Conservation (phyloP, 2,797 vertebrate species). For the Acipenser transmontanus region DNA sequence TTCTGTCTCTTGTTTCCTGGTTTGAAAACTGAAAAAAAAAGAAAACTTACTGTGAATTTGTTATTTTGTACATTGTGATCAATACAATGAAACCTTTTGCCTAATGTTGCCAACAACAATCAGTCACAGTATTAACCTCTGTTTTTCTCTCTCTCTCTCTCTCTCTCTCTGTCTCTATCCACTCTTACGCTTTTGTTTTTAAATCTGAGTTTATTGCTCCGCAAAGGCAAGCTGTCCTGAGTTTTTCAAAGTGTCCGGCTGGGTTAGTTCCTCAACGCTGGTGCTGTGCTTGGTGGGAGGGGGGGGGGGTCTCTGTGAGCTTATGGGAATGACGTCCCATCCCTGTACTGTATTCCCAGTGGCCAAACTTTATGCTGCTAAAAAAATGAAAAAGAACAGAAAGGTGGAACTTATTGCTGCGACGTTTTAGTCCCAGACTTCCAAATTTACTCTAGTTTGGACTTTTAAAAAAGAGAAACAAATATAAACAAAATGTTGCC, state of each 20-base stretch:
- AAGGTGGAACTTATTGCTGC: constrained; percentile 83
- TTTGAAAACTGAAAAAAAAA: constrained; percentile 65
- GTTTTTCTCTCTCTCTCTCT: constrained; percentile 69
- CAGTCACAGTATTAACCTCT: constrained; percentile 97
- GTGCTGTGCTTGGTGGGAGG: constrained; percentile 58
- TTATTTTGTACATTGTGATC: constrained; percentile 68
- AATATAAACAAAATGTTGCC: constrained; percentile 65
- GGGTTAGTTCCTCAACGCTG: constrained; percentile 73
- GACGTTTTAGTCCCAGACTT: constrained; percentile 99
- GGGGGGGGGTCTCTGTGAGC: constrained; percentile 69
- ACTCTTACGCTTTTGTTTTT: constrained; percentile 18
- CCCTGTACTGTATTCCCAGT: constrained; percentile 89
- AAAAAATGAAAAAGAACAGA: constrained; percentile 50
- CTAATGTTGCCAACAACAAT: constrained; percentile 83
- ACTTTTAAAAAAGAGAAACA: constrained; percentile 57
- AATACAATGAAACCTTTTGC: constrained; percentile 62
- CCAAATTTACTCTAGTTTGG: constrained; percentile 96
- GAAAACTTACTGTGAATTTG: constrained; percentile 85
- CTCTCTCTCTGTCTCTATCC: constrained; percentile 34
- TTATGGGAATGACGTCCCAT: constrained; percentile 69
- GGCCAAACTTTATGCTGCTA: constrained; percentile 99
- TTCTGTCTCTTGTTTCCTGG: constrained; percentile 49
- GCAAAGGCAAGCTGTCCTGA: constrained; percentile 75
- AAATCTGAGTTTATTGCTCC: constrained; percentile 59
- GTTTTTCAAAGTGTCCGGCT: constrained; percentile 70